Conservation (phyloP, 2,888 invertebrate species). For the Drosophila anomelani region DNA sequence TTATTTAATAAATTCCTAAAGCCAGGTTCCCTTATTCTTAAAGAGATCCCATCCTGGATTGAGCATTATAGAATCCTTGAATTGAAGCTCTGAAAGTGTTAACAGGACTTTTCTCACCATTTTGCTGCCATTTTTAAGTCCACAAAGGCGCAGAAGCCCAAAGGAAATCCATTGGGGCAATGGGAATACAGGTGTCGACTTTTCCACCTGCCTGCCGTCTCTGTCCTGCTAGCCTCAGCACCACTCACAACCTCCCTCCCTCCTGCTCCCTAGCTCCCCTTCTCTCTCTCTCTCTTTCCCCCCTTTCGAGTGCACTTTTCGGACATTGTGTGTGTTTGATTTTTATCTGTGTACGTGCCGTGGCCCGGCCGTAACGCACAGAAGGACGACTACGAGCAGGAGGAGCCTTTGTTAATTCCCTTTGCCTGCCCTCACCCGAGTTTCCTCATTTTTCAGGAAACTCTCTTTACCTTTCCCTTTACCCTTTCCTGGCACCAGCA, state of each 20-base stretch:
- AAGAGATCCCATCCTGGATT: background rate
- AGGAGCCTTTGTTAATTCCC: background rate
- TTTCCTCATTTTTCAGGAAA: background rate
- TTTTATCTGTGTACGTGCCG: slow-evolving; percentile 72
- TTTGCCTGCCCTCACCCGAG: background rate
- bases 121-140: slow-evolving; percentile 10
- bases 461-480: background rate
- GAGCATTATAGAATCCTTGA: background rate
- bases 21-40: background rate
- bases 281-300: slow-evolving; percentile 12
- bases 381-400: background rate
- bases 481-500: slow-evolving; percentile 30
- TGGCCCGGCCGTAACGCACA: slow-evolving; percentile 40
- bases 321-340: slow-evolving; percentile 64
- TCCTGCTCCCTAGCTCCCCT: background rate
- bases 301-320: slow-evolving; percentile 51
- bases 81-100: background rate
- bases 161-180: slow-evolving; percentile 3
- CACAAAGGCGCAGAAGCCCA: background rate
- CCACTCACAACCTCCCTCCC: background rate
- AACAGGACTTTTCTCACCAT: background rate
- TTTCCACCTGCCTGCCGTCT: slow-evolving; percentile 13
- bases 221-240: background rate
- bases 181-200: slow-evolving; percentile 34
- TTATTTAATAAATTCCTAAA: too few relatives aligned